Base-by-base conservation (phyloP, 2,113 vertebrate species). In the Telmatochromis bifrenatus region DNA sequence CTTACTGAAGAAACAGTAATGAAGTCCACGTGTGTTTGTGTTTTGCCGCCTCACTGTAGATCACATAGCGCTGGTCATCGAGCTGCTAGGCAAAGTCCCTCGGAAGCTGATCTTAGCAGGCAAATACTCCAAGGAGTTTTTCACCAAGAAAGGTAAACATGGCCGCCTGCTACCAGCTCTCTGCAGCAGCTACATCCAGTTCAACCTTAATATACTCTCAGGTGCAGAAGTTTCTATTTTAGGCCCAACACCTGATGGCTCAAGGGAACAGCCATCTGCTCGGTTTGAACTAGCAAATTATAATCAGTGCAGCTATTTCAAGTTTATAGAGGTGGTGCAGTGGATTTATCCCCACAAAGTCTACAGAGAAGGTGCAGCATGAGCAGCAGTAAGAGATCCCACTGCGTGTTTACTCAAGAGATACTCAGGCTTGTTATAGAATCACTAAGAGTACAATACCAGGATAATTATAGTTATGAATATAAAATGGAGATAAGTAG, bases 101-200 rank as follows among this genome's bases (percentile, higher is more conserved):
- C 97, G 98, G 87, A 99, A 99, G 95, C 97, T 99, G 89, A 97
- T 99, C 92, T 87, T 97, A 91, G 97, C 97, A 70, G 99, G 99
- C 89, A 99, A 99, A 97, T 99, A 99, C 94, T 97, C 98, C 89
- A 99, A 99, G 97, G 98, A 99, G 75, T 99, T 99, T 95, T 99
- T 99, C 97, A 99, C 97, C 94, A 99, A 99, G 96, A 99, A 99
- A 98, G 99, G 99, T 99, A 97, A 93, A 92, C 58, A 51, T 19
- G 21, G 39, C 33, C 4, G 1, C 79, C 42, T 42, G n/a, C 23
- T 45, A 35, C 53, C 84, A 84, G 58, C 90, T 83, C 51, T 68
- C 31, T 56, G 65, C 79, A 84, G 35, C 19, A 49, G 47, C 68
- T 55, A 12, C 81, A 82, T 83, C 79, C 68, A 60, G 45, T 60